phyloP scores from a whole-genome alignment of 2,888 invertebrate genomes.

The Macaria liturata region DNA sequence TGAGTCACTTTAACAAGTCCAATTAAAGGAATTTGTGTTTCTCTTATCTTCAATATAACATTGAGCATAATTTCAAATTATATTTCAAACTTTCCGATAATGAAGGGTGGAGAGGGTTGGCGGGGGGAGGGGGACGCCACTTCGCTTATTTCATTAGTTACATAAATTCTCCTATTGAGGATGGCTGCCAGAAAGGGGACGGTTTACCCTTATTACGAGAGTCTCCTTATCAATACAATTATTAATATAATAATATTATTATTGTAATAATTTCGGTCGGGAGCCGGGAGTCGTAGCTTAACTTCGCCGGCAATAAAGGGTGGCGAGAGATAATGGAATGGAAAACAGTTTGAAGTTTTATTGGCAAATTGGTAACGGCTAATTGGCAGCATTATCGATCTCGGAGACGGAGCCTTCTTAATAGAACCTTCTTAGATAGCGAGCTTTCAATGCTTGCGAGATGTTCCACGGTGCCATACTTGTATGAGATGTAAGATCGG shows the following conservation, averaged over 20 bases:
- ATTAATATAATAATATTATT: slow-evolving; percentile 84
- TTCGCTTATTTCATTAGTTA: slow-evolving; percentile 84
- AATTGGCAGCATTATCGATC: slow-evolving; percentile 81
- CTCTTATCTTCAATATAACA: slow-evolving; percentile 84
- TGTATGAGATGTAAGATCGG: no score
- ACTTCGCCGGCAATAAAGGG: slow-evolving; percentile 81
- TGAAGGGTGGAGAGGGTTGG: slow-evolving; percentile 76
- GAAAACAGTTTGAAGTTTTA: slow-evolving; percentile 84
- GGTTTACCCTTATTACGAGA: slow-evolving; percentile 84
- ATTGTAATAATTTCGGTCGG: slow-evolving; percentile 80
- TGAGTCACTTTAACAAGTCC: slow-evolving; percentile 84
- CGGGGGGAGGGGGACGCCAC: slow-evolving; percentile 61
- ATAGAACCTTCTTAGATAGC: slow-evolving; percentile 44
- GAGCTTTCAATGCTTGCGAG: background rate
- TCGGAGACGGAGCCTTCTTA: slow-evolving; percentile 58
- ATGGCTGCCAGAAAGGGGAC: slow-evolving; percentile 82
- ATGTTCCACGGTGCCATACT: background rate
- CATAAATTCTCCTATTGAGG: slow-evolving; percentile 84
- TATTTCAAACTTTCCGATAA: slow-evolving; percentile 84
- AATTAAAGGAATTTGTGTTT: slow-evolving; percentile 84
- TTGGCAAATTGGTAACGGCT: slow-evolving; percentile 81
- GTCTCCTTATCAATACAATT: slow-evolving; percentile 84
- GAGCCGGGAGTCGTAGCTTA: slow-evolving; percentile 77
- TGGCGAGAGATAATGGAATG: slow-evolving; percentile 82
- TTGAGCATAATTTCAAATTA: slow-evolving; percentile 84